Percentiles rank a stretch among this genome's conserved stretches.
phyloP scores from a whole-genome alignment of 2,797 vertebrate genomes.

The Tadarida brasiliensis region DNA sequence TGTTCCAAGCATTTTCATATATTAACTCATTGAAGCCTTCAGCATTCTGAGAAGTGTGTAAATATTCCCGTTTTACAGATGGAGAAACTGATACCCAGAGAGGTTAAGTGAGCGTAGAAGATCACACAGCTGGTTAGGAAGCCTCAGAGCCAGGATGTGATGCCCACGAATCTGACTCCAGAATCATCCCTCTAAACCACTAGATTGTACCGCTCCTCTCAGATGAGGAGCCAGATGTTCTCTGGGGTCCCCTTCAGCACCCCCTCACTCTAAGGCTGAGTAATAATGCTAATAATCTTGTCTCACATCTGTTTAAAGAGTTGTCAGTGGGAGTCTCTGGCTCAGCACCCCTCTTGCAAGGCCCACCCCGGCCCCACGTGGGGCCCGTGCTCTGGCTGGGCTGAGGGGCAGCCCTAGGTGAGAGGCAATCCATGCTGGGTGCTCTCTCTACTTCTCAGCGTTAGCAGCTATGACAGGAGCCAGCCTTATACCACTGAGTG shows the following conservation, averaged over 20 bases:
- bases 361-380: not conserved
- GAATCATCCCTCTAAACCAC: not conserved
- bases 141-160: not conserved
- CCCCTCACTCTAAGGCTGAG: not conserved
- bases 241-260: not conserved
- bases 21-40: not conserved
- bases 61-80: not conserved
- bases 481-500: conserved; percentile 96
- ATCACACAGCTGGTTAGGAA: not conserved
- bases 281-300: not conserved
- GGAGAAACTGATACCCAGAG: not conserved
- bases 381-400: not conserved
- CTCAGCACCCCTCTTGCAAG: not conserved
- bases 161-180: not conserved
- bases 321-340: not conserved
- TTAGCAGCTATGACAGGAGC: conserved; percentile 97
- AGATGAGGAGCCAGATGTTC: not conserved
- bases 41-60: not conserved
- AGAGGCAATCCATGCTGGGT: not conserved
- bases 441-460: conserved; percentile 86
- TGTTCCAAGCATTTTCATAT: not conserved
- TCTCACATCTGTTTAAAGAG: not conserved
- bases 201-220: not conserved
- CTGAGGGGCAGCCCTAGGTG: accelerated
- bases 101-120: not conserved